Evolutionary conservation across 2,888 invertebrate genomes (phyloP).

Genomic region (Lepidochitona cinerea): DNA sequence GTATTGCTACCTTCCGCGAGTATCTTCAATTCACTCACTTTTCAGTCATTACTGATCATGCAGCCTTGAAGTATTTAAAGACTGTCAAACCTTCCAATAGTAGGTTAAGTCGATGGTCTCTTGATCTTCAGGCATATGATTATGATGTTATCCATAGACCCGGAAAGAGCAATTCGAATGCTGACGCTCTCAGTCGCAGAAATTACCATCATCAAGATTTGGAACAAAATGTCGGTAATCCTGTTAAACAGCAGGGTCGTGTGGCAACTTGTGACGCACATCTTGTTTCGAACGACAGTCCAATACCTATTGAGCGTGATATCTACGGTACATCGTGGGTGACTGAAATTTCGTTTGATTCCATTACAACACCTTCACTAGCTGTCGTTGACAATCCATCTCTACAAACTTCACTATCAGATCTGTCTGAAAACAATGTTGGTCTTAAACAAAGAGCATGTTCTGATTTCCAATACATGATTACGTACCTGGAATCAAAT

Average conservation of each 20-base stretch:
- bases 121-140: conserved; percentile 20
- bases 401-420: background rate
- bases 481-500: background rate
- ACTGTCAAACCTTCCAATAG: conserved; percentile 15
- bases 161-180: conserved; percentile 8
- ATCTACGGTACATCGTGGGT: too few species aligned
- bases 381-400: background rate
- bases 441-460: conserved; percentile 18
- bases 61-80: conserved; percentile 28
- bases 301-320: too few species aligned
- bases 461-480: conserved; percentile 10
- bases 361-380: background rate
- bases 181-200: conserved; percentile 9
- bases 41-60: conserved; percentile 34
- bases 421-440: background rate
- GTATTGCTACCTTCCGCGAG: conserved; percentile 26
- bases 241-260: too few species aligned
- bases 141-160: conserved; percentile 12
- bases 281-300: too few species aligned
- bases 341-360: too few species aligned
- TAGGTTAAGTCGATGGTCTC: conserved; percentile 20
- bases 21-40: conserved; percentile 29
- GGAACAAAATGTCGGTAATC: background rate
- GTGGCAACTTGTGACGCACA: too few species aligned
- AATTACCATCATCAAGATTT: background rate